Conservation (phyloP, 2,113 vertebrate species). For the Myotis yumanensis region DNA sequence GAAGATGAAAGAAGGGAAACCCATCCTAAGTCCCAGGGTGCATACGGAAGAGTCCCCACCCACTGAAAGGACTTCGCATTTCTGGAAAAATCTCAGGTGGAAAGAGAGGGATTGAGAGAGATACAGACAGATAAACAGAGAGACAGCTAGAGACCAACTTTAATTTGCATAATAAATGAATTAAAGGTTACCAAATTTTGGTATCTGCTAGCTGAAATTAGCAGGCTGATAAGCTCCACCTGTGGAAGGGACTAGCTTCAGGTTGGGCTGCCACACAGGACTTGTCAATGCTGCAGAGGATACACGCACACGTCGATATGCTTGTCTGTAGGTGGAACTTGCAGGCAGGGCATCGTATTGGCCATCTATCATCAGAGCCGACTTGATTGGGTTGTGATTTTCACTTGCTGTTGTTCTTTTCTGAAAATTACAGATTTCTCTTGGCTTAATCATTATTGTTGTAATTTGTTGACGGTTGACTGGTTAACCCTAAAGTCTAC, state of each 20-base stretch:
- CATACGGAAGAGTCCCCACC: background rate
- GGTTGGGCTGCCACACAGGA: background rate
- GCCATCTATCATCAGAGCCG: background rate
- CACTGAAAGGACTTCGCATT: background rate
- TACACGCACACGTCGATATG: rapidly evolving
- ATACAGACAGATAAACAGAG: background rate
- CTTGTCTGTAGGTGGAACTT: background rate
- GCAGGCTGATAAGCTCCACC: background rate
- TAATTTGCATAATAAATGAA: background rate
- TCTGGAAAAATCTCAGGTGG: background rate
- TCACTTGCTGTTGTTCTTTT: background rate
- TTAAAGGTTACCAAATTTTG: background rate
- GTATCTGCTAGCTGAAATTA: background rate
- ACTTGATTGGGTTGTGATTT: background rate
- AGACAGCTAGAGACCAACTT: background rate
- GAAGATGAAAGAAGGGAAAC: background rate
- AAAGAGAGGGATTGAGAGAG: background rate
- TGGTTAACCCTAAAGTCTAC: background rate
- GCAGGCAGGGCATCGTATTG: background rate
- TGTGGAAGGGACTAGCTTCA: background rate
- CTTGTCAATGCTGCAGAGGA: background rate
- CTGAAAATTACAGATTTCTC: background rate
- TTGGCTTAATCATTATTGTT: background rate
- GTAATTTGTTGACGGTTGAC: background rate
- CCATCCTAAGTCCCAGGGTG: background rate